Evolutionary conservation across 2,888 invertebrate genomes (phyloP).

Genomic region (Anthrax anthrax): DNA sequence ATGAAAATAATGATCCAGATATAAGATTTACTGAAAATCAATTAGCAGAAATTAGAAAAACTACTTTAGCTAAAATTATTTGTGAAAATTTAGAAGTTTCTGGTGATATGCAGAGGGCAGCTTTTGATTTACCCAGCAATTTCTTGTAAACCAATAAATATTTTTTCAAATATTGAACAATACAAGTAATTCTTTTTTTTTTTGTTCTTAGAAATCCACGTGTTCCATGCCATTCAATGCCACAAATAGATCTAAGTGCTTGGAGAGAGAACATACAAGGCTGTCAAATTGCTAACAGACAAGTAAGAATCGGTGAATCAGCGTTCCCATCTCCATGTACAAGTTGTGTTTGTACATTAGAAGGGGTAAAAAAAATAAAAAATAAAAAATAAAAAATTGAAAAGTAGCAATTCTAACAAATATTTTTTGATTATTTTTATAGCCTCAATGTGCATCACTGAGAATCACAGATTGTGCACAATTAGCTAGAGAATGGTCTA

Average conservation of each 20-base stretch:
- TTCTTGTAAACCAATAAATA: conserved; percentile 48
- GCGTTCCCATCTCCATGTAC: conserved; percentile 85
- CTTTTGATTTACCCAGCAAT: conserved; percentile 81
- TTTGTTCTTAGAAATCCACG: conserved; percentile 54
- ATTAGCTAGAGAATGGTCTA: conserved; percentile 66
- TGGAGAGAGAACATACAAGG: conserved; percentile 74
- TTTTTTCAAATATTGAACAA: no score
- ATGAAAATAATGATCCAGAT: conserved; percentile 70
- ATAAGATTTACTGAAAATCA: conserved; percentile 75
- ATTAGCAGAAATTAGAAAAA: conserved; percentile 73
- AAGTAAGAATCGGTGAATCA: conserved; percentile 65
- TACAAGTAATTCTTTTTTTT: background rate
- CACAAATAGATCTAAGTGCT: conserved; percentile 63
- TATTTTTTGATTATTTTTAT: conserved; percentile 24
- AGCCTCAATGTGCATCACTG: conserved; percentile 81
- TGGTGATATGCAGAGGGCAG: conserved; percentile 74
- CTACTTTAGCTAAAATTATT: conserved; percentile 67
- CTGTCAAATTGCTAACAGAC: conserved; percentile 66
- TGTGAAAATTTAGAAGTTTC: conserved; percentile 82
- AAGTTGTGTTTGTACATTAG: conserved; percentile 70
- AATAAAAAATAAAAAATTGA: background rate
- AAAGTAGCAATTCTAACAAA: background rate
- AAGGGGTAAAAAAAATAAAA: conserved; percentile 63
- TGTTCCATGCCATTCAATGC: conserved; percentile 68
- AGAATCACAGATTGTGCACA: conserved; percentile 78